Conservation (phyloP, 2,888 invertebrate genomes). For the Plagodis pulveraria region DNA sequence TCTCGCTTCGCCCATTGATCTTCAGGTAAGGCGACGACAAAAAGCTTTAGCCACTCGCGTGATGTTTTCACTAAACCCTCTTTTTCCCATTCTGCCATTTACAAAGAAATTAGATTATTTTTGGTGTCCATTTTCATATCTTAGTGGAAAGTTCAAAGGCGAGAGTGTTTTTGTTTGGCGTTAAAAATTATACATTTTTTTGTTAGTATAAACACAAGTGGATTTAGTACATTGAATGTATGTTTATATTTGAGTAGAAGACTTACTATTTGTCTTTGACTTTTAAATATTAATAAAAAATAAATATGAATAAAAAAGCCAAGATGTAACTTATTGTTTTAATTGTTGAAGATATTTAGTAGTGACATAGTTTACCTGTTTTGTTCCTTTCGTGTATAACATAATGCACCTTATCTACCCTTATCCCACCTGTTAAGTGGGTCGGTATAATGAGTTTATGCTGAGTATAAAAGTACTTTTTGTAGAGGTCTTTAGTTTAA, state of each 20-base stretch:
- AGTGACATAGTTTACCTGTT: neutral
- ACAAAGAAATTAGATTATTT: slow-evolving; percentile 18
- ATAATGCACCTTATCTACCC: too few relatives aligned
- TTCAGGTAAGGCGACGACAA: slow-evolving; percentile 2
- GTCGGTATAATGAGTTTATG: too few relatives aligned
- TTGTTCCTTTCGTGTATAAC: too few relatives aligned
- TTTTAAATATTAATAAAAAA: neutral
- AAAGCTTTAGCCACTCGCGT: slow-evolving; percentile 13
- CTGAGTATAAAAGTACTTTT: too few relatives aligned
- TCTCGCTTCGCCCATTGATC: neutral
- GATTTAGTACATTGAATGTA: slow-evolving; percentile 3
- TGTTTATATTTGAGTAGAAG: slow-evolving; percentile 7
- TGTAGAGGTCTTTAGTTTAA: too few relatives aligned
- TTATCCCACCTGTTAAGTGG: too few relatives aligned
- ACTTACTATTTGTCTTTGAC: neutral
- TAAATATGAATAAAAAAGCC: neutral
- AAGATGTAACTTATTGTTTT: too few relatives aligned
- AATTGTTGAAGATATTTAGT: too few relatives aligned
- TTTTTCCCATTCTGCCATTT: slow-evolving; percentile 1
- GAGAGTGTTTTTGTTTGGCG: slow-evolving; percentile 2
- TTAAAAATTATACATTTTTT: too few relatives aligned
- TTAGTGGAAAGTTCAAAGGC: slow-evolving; percentile 5
- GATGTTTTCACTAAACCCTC: slow-evolving; percentile 13
- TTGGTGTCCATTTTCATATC: slow-evolving; percentile 10
- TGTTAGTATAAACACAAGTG: slow-evolving; percentile 10